Base-by-base conservation (phyloP, 92 coral and sea anemone species). In the Pocillopora meandrina region DNA sequence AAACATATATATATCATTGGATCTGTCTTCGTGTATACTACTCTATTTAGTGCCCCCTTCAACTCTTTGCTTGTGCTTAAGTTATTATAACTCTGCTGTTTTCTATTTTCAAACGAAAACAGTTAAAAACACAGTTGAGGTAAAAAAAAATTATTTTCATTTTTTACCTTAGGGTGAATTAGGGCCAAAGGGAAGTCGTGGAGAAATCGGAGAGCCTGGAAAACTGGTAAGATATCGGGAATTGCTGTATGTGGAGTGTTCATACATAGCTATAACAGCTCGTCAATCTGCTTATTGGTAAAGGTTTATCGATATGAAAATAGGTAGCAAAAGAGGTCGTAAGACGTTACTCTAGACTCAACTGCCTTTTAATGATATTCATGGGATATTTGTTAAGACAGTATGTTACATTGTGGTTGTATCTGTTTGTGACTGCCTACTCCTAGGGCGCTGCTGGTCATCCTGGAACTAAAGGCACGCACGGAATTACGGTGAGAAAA, bases 111-210 rank as follows among this genome's bases (percentile, higher is more conserved):
- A 42, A 3, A 3, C 52, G 52, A 42, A 42, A 42, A 42, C 31
- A 42, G 52, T 42, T 42, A 42, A 42, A 42, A 42, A 42, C 52
- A 7, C 52, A 42, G 52, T 42, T 42, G 52, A 42, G 52, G 52
- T 42, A 3, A 42, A 42, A 42, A 42, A 42, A 42, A 42, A 7
- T 42, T 42, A 42, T 2, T 7, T 42, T 3, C 52, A 42, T 42
- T 42, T 42, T 42, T 42, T 42, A 42, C 56, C 15, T 31, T 21
- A 84, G 94, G 94, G 94, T 55, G 87, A 87, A 65, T 11, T 47
- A 47, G 94, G 94, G 57, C 12, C 86, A 52, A 86, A 84, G 73
- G 94, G 94, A n/a, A 47, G 59, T 15, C 90, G 55, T 49, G 94
- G 94, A n/a, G 76, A 75, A 64, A 62, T 82, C n/a, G 94, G 94